Conservation (phyloP, 2,888 invertebrate genomes). For the Sceliomorpha sp. region DNA sequence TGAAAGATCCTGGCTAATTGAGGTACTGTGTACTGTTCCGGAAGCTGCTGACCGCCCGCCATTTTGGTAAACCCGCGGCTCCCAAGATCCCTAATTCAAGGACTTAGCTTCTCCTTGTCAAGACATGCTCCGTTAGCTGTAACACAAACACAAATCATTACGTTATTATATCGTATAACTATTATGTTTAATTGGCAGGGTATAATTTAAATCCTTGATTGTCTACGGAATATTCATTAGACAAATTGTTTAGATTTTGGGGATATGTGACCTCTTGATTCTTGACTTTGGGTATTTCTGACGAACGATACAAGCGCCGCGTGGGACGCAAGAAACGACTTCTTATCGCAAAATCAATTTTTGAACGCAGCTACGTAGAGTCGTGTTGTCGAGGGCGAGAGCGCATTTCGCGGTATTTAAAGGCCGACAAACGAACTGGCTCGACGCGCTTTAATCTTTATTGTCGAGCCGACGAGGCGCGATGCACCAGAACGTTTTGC, state of each 20-base stretch:
- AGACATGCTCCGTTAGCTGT: slow-evolving; percentile 77
- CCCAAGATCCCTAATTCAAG: slow-evolving; percentile 72
- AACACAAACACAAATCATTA: slow-evolving; percentile 54
- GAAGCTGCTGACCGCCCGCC: slow-evolving; percentile 78
- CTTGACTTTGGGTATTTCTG: not conserved
- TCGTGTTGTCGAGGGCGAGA: no score
- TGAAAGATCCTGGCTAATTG: slow-evolving; percentile 93
- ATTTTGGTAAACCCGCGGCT: slow-evolving; percentile 75
- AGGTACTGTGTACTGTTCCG: slow-evolving; percentile 90
- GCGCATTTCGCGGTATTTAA: not conserved
- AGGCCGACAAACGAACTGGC: slow-evolving; percentile 8
- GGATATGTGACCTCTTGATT: no score
- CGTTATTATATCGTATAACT: not conserved
- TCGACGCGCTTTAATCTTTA: slow-evolving; percentile 63
- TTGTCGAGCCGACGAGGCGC: slow-evolving; percentile 52
- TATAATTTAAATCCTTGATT: no score
- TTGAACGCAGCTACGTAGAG: slow-evolving; percentile 9
- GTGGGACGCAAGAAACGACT: no score
- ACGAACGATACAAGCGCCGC: not conserved
- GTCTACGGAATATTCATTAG: no score
- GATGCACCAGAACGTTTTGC: slow-evolving; percentile 58
- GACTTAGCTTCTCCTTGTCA: slow-evolving; percentile 76
- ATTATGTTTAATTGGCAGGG: not conserved
- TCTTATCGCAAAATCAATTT: slow-evolving; percentile 1
- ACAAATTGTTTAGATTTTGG: no score